Percentiles rank a stretch among this genome's conserved stretches.
Evolutionary conservation across 2,888 invertebrate genomes (phyloP).

Genomic region (Congeria kusceri): DNA sequence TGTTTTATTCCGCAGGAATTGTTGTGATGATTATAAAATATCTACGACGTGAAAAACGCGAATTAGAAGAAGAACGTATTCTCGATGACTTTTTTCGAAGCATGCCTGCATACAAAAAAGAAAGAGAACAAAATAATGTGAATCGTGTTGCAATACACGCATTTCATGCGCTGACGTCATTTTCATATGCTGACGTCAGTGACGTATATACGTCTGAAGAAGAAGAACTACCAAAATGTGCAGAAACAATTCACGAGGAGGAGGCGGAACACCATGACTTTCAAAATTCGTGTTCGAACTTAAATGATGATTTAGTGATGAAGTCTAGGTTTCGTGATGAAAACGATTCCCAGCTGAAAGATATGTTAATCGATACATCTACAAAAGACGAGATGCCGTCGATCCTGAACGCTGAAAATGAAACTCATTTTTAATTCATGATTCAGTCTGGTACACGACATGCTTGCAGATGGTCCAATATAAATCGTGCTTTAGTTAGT

Average conservation of each 20-base stretch:
- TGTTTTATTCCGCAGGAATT: slow-evolving; percentile 79
- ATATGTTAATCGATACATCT: too few species aligned
- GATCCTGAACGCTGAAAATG: too few species aligned
- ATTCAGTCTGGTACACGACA: too few species aligned
- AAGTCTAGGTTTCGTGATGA: too few species aligned
- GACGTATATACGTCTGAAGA: slow-evolving; percentile 37
- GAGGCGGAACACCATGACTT: slow-evolving; percentile 27
- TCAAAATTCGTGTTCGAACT: too few species aligned
- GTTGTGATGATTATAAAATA: slow-evolving; percentile 80
- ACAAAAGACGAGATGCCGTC: too few species aligned
- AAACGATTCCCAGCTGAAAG: too few species aligned
- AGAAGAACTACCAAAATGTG: slow-evolving; percentile 33
- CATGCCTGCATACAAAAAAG: slow-evolving; percentile 72
- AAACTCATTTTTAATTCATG: too few species aligned
- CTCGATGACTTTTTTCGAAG: slow-evolving; percentile 79
- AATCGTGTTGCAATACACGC: slow-evolving; percentile 80
- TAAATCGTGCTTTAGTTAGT: too few species aligned
- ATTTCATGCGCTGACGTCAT: slow-evolving; percentile 79
- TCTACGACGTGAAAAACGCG: slow-evolving; percentile 75
- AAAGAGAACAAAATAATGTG: slow-evolving; percentile 76
- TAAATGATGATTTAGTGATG: too few species aligned
- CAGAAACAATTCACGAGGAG: slow-evolving; percentile 51
- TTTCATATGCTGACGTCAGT: slow-evolving; percentile 68
- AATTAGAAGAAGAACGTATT: slow-evolving; percentile 77
- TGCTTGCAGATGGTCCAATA: too few species aligned